Conservation (phyloP, 2,888 invertebrate species). For the Apoda limacodes region DNA sequence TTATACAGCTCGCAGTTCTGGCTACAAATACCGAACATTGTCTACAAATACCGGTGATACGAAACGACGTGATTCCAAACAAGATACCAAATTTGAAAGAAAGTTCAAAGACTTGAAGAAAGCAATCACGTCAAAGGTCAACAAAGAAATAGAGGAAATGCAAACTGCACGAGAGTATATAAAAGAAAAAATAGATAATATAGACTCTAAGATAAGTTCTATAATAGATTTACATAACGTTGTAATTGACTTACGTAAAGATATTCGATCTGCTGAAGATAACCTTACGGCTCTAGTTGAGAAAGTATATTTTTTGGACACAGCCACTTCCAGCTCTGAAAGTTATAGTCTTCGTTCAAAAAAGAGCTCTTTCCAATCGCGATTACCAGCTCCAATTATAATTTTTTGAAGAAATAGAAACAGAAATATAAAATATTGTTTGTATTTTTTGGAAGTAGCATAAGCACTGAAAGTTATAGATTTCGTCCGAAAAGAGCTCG, state of each 20-base stretch:
- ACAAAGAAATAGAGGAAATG: slow-evolving; percentile 30
- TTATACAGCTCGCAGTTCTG: slow-evolving; percentile 43
- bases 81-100: slow-evolving; percentile 31
- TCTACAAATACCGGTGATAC: slow-evolving; percentile 48
- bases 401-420: too few species aligned
- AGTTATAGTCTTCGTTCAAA: too few species aligned
- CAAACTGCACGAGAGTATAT: slow-evolving; percentile 33
- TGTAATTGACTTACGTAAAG: slow-evolving; percentile 29
- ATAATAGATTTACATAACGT: slow-evolving; percentile 39
- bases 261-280: slow-evolving; percentile 28
- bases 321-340: too few species aligned
- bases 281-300: slow-evolving; percentile 26
- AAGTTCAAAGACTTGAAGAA: slow-evolving; percentile 40
- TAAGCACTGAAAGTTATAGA: too few species aligned
- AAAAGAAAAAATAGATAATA: slow-evolving; percentile 32
- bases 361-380: too few species aligned
- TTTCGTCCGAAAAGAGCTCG: too few species aligned
- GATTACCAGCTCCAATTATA: too few species aligned
- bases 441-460: too few species aligned
- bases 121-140: slow-evolving; percentile 34
- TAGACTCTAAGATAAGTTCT: slow-evolving; percentile 39
- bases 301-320: too few species aligned
- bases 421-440: too few species aligned
- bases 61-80: slow-evolving; percentile 25
- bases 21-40: slow-evolving; percentile 51